Conservation (phyloP, 2,113 vertebrate genomes). For the Rhizomys pruinosus region DNA sequence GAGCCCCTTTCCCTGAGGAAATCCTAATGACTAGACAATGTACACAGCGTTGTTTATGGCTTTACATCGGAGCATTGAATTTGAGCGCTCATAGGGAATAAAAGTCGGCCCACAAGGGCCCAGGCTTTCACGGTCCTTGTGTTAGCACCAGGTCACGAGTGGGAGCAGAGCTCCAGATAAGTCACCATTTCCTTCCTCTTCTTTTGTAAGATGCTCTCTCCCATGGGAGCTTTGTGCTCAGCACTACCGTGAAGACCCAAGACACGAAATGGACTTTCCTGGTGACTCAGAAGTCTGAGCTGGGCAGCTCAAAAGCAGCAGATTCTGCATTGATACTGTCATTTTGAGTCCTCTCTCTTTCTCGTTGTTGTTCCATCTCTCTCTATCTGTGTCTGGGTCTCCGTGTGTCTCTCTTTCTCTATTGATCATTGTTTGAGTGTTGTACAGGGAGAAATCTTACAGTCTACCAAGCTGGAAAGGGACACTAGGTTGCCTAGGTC, state of each 20-base stretch:
- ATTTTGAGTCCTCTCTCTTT: slow-evolving; percentile 60
- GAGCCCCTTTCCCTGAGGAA: not conserved
- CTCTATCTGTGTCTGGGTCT: not conserved
- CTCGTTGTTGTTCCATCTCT: no score
- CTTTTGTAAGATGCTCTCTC: not conserved
- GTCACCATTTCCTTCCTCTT: not conserved
- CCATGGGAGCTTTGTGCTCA: not conserved
- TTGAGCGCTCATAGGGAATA: not conserved
- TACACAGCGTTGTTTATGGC: not conserved
- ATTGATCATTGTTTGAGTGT: not conserved
- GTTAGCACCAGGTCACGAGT: not conserved
- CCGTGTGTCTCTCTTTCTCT: not conserved
- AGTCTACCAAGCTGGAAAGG: not conserved
- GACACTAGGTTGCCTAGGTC: not conserved
- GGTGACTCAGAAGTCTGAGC: slow-evolving; percentile 46
- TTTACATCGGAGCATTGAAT: not conserved
- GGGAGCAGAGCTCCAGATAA: not conserved
- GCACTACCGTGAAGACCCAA: slow-evolving; percentile 11
- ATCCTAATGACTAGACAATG: not conserved
- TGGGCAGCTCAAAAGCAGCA: slow-evolving; percentile 24
- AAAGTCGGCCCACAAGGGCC: not conserved
- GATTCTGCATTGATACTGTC: no score
- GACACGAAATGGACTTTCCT: slow-evolving; percentile 57
- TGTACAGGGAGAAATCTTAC: not conserved
- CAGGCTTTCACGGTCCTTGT: not conserved